Evolutionary conservation across 2,888 invertebrate genomes (phyloP).

Genomic region (Perizoma flavofasciatum): DNA sequence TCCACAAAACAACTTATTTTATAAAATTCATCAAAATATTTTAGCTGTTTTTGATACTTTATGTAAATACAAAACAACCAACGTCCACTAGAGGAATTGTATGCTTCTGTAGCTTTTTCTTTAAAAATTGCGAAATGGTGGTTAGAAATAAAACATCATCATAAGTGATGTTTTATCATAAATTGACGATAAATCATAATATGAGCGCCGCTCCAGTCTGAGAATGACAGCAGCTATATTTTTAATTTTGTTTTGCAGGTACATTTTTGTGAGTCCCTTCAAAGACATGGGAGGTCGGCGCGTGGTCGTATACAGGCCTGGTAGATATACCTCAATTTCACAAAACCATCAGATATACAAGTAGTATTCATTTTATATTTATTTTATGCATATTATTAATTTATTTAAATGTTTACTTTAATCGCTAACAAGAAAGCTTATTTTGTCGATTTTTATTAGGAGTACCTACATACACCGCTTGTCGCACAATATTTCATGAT

Average conservation of each 20-base stretch:
- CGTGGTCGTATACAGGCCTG: conserved; percentile 90
- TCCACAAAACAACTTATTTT: too few species aligned
- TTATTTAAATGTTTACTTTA: conserved; percentile 15
- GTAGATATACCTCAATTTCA: conserved; percentile 74
- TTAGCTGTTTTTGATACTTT: too few species aligned
- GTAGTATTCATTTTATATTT: conserved; percentile 51
- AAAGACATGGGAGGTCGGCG: conserved; percentile 89
- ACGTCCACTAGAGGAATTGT: too few species aligned
- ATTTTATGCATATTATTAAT: conserved; percentile 34
- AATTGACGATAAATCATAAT: too few species aligned
- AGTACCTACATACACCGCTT: not conserved
- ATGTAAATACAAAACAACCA: too few species aligned
- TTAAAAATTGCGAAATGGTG: too few species aligned
- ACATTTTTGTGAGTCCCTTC: conserved; percentile 90
- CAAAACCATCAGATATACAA: conserved; percentile 45
- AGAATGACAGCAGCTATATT: not conserved
- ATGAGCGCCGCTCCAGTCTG: too few species aligned
- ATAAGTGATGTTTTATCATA: too few species aligned
- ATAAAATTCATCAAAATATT: too few species aligned
- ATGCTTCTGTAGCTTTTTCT: too few species aligned
- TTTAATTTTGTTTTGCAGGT: conserved; percentile 74
- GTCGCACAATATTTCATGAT: conserved; percentile 17
- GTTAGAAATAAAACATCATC: too few species aligned
- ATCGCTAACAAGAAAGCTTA: conserved; percentile 4
- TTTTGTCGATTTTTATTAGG: conserved; percentile 1